Conservation (phyloP, 2,888 invertebrate genomes). For the Exephanes ischioxanthus region DNA sequence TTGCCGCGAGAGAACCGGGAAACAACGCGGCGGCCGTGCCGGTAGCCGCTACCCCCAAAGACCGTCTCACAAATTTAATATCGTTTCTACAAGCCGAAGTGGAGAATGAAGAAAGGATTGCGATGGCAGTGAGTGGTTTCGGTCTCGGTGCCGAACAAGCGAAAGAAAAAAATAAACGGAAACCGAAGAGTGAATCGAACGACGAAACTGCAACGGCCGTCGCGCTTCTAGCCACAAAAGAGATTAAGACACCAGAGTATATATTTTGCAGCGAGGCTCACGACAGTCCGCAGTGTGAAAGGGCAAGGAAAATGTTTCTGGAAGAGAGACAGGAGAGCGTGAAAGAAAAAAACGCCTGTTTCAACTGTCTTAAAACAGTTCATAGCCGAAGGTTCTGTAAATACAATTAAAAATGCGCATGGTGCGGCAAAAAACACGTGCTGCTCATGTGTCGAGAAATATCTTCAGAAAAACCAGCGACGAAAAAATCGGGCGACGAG, state of each 20-base stretch:
- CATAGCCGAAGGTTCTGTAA: constrained; percentile 70
- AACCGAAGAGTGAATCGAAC: constrained; percentile 7
- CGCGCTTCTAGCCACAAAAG: constrained; percentile 48
- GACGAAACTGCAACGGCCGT: constrained; percentile 38
- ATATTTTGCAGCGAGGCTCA: constrained; percentile 73
- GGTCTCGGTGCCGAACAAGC: constrained; percentile 13
- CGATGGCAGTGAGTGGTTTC: constrained; percentile 50
- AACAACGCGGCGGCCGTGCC: neutral
- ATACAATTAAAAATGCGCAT: constrained; percentile 67
- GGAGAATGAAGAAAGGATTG: constrained; percentile 54
- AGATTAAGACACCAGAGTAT: constrained; percentile 52
- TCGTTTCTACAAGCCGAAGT: constrained; percentile 54
- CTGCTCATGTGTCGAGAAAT: constrained; percentile 69
- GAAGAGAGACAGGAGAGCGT: constrained; percentile 61
- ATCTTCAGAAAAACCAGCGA: constrained; percentile 12
- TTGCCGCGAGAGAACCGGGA: constrained; percentile 39
- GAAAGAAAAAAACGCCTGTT: constrained; percentile 70
- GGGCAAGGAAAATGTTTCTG: constrained; percentile 66
- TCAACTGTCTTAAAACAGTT: constrained; percentile 70
- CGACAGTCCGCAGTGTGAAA: constrained; percentile 66
- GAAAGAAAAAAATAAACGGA: constrained; percentile 25
- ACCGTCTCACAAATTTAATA: constrained; percentile 52
- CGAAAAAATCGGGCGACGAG: constrained; percentile 13
- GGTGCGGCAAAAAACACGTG: constrained; percentile 70
- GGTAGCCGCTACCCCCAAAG: constrained; percentile 26